A percentile compares a stretch with the other conserved stretches of the same genome.
phyloP scores from a whole-genome alignment of 2,113 vertebrate genomes.

The Triplophysa rosa region DNA sequence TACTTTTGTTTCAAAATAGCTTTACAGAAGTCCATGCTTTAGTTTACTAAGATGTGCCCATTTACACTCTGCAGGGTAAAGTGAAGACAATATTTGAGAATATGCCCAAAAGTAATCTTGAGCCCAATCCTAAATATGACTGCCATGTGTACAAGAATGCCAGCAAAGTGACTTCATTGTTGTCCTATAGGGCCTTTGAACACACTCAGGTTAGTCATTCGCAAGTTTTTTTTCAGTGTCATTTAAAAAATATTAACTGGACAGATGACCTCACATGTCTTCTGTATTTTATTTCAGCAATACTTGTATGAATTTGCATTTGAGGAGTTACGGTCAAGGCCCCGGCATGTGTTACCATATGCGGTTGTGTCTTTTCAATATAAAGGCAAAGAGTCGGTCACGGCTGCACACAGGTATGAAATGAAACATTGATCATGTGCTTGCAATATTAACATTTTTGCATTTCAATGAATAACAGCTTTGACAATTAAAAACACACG shows the following conservation, averaged over 20 bases:
- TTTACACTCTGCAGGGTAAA: conserved; percentile 78
- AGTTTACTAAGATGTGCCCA: neutral
- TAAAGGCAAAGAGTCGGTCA: conserved; percentile 79
- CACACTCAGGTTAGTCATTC: conserved; percentile 83
- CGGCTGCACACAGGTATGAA: conserved; percentile 78
- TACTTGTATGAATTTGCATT: conserved; percentile 94
- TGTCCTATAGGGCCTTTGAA: conserved; percentile 92
- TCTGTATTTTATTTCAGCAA: conserved; percentile 78
- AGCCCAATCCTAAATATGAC: conserved; percentile 89
- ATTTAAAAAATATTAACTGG: too few species aligned
- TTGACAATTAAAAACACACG: too few species aligned
- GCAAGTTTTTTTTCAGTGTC: neutral
- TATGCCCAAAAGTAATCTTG: conserved; percentile 79
- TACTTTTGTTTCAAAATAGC: too few species aligned
- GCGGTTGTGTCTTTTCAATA: conserved; percentile 92
- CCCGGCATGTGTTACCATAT: conserved; percentile 90
- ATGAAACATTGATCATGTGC: neutral
- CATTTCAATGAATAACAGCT: too few species aligned
- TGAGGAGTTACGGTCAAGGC: conserved; percentile 86
- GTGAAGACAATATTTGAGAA: conserved; percentile 88
- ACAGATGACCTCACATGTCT: neutral
- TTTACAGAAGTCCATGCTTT: too few species aligned
- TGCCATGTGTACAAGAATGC: conserved; percentile 91
- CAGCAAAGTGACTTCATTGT: conserved; percentile 83
- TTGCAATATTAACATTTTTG: too few species aligned